Evolutionary conservation across 2,797 vertebrate genomes (phyloP).

Genomic region (Muscicapa comitata): DNA sequence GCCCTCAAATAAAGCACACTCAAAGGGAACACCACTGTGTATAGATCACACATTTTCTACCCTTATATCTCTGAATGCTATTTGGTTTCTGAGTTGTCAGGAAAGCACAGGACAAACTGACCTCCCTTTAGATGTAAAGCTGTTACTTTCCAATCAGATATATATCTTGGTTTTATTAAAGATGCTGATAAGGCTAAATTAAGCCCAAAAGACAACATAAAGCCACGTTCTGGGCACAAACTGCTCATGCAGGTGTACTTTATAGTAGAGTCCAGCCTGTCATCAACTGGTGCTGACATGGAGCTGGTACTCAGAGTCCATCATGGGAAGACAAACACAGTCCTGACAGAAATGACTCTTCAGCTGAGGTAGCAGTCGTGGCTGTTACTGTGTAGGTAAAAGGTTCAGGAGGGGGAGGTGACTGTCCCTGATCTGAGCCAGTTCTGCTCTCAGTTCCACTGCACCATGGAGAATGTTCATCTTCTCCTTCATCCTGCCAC

Average conservation of each 20-base stretch:
- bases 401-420: background rate
- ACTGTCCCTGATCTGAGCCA: fast-evolving
- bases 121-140: background rate
- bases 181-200: background rate
- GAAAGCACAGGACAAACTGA: fast-evolving
- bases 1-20: background rate
- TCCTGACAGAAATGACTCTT: background rate
- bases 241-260: background rate
- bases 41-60: background rate
- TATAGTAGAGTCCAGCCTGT: background rate
- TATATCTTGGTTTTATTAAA: background rate
- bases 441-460: background rate
- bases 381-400: background rate
- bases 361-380: fast-evolving
- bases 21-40: fast-evolving
- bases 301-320: background rate
- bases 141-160: background rate
- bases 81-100: background rate
- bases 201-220: background rate
- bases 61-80: fast-evolving
- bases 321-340: fast-evolving
- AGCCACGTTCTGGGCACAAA: fast-evolving
- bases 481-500: background rate
- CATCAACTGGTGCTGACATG: background rate
- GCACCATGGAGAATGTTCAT: fast-evolving